phyloP scores from a whole-genome alignment of 1,140 invertebrate genomes.

The Philaenus spumarius region DNA sequence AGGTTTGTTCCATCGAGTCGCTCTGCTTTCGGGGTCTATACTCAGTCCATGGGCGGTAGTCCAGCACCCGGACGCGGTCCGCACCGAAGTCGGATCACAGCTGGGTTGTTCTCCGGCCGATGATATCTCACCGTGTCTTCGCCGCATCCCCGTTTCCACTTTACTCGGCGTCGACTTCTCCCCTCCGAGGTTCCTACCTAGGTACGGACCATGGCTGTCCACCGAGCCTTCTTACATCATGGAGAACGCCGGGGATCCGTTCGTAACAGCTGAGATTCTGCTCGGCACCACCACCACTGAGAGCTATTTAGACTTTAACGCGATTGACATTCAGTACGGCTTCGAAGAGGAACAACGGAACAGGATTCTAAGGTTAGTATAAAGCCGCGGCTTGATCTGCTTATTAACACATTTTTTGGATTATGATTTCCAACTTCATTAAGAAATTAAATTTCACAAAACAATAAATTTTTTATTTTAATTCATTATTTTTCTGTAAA shows the following conservation, averaged over 20 bases:
- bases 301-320: conserved; percentile 67
- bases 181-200: conserved; percentile 42
- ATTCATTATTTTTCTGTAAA: too few species aligned
- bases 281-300: conserved; percentile 65
- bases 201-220: conserved; percentile 51
- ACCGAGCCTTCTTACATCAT: conserved; percentile 53
- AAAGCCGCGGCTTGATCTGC: too few species aligned
- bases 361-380: conserved; percentile 26
- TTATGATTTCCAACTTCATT: too few species aligned
- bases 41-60: conserved; percentile 75
- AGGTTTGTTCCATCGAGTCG: conserved; percentile 73
- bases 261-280: conserved; percentile 60
- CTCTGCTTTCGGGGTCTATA: conserved; percentile 80
- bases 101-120: conserved; percentile 45
- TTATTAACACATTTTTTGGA: too few species aligned
- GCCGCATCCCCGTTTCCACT: background rate
- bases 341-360: conserved; percentile 49
- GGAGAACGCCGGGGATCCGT: conserved; percentile 58
- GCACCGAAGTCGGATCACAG: conserved; percentile 63
- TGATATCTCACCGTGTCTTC: background rate
- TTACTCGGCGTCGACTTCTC: background rate
- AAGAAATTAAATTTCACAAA: too few species aligned
- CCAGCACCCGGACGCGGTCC: conserved; percentile 62
- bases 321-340: conserved; percentile 65
- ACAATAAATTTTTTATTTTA: too few species aligned